A percentile compares a stretch with the other conserved stretches of the same genome.
Conservation (phyloP, 2,113 vertebrate genomes). For the Chloebia gouldiae region DNA sequence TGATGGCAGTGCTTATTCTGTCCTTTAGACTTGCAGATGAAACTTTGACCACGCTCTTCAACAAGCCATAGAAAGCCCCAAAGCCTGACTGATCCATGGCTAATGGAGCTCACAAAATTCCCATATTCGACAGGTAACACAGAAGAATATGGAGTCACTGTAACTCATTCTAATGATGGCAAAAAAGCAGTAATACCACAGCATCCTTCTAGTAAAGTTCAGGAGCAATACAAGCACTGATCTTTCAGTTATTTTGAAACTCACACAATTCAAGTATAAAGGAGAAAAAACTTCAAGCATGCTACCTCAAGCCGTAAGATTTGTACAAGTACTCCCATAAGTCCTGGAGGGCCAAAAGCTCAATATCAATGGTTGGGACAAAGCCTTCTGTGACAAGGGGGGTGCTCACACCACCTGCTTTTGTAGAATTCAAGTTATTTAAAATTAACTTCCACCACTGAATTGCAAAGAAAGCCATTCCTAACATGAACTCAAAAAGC, state of each 20-base stretch:
- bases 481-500: not conserved
- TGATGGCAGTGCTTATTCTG: not conserved
- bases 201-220: not conserved
- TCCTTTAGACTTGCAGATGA: not conserved
- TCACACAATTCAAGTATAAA: not conserved
- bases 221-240: not conserved
- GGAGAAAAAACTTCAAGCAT: not conserved
- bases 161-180: not conserved
- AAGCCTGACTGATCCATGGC: not conserved
- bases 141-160: not conserved
- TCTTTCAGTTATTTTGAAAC: not conserved
- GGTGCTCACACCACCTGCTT: not conserved
- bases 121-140: not conserved
- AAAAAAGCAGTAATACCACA: not conserved
- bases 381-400: not conserved
- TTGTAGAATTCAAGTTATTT: not conserved
- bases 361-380: not conserved
- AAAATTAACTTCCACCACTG: not conserved
- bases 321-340: not conserved
- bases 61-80: not conserved
- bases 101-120: not conserved
- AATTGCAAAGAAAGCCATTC: not conserved
- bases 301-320: not conserved
- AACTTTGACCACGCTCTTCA: not conserved
- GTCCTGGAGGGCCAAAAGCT: not conserved